Evolutionary conservation across 2,113 vertebrate genomes (phyloP), one percentile per base, ranked within the genome.

Genomic region (Colius striatus): DNA sequence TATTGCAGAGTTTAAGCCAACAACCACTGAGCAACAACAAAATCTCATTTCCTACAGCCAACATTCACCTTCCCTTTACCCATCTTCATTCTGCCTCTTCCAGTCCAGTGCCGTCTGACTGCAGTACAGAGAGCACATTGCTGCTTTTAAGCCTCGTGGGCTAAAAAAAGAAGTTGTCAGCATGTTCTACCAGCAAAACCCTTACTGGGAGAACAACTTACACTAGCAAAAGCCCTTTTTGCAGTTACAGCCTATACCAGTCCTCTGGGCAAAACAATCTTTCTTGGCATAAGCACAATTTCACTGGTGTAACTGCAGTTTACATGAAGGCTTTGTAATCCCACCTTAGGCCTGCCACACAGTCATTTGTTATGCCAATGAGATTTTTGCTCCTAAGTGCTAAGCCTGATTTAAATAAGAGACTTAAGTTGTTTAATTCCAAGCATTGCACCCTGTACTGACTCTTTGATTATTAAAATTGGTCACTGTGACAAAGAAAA

Each of bases 311-410:
- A 60, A 45, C 65, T 74, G 60, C 38, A 55, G 55, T 53, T 86
- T 65, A 71, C 3, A 1, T 1, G 2, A 78, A 26, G 17, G 38
- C 41, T 85, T 68, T 82, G 66, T 70, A 84, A 77, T 78, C 45
- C 76, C 60, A 84, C 36, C 16, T 1, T 29, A 76, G 65, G 63
- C 60, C 57, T 41, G 50, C 27, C 84, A 78, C n/a, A 26, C 2
- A 70, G 50, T 36, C 23, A 16, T 63, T 78, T 68, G 54, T 58
- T 70, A 85, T 85, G 6, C 34, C 66, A 82, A 60, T 29, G 47
- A 82, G 61, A 91, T 78, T 70, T 85, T 55, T 91, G 80, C 55
- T 89, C 66, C 71, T 55, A 74, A 73, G n/a, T 54, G 61, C 61
- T 74, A 82, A 89, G 51, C 32, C 47, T 74, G 47, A 68, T 82